phyloP scores from a whole-genome alignment of 1,140 invertebrate species.

The Ditylenchus dipsaci region DNA sequence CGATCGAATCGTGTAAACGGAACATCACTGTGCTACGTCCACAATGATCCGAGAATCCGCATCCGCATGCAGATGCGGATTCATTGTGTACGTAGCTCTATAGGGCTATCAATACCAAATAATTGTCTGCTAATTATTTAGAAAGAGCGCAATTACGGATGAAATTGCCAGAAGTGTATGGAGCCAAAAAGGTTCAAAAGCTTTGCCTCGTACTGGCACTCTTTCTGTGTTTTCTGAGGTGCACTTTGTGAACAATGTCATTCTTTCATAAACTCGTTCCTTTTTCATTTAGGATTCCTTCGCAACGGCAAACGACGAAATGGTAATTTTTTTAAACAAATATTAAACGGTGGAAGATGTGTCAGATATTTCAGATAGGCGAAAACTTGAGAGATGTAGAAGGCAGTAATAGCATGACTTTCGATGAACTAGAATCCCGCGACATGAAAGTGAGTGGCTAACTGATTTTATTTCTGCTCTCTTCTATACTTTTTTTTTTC shows the following conservation, averaged over 20 bases:
- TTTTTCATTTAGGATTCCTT: slow-evolving; percentile 27
- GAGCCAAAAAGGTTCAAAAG: slow-evolving; percentile 24
- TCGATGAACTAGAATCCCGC: neutral
- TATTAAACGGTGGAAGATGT: too few relatives aligned
- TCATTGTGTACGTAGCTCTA: too few relatives aligned
- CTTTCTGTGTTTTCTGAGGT: slow-evolving; percentile 43
- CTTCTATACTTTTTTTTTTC: neutral
- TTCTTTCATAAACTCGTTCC: too few relatives aligned
- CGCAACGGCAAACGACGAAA: slow-evolving; percentile 33
- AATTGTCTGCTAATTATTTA: neutral
- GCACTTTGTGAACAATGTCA: too few relatives aligned
- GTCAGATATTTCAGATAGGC: too few relatives aligned
- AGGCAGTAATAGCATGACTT: slow-evolving; percentile 20
- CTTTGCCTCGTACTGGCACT: slow-evolving; percentile 31
- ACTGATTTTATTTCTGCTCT: too few relatives aligned
- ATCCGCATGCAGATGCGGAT: too few relatives aligned
- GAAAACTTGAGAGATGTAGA: neutral
- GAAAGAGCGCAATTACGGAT: slow-evolving; percentile 28
- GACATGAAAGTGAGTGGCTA: too few relatives aligned
- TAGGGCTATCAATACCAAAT: neutral
- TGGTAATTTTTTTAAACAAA: slow-evolving; percentile 19
- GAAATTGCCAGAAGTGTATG: slow-evolving; percentile 44
- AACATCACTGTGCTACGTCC: too few relatives aligned
- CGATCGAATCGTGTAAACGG: too few relatives aligned
- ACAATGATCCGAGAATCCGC: too few relatives aligned